Conservation (phyloP, 2,113 vertebrate species). For the Genyomyrus donnyi region DNA sequence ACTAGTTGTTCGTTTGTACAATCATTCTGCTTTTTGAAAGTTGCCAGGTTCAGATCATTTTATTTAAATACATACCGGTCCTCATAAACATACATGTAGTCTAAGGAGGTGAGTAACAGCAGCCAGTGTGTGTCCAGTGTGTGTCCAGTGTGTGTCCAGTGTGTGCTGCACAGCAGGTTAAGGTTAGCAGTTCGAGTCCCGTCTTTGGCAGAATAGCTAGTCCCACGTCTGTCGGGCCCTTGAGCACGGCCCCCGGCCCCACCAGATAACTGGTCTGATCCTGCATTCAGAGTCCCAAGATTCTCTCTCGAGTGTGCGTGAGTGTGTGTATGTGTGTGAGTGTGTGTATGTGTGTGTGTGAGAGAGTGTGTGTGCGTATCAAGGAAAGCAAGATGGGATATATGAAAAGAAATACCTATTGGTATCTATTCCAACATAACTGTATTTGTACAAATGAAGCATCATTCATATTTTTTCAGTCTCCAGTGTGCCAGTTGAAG, state of each 20-base stretch:
- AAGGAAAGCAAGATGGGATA: background rate
- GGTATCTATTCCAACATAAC: background rate
- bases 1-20: background rate
- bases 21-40: background rate
- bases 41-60: background rate
- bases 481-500: background rate
- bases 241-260: background rate
- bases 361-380: no score
- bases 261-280: background rate
- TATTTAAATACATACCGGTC: background rate
- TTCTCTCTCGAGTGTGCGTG: background rate
- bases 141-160: no score
- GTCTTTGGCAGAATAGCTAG: no score
- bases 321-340: background rate
- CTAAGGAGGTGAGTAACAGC: background rate
- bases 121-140: background rate
- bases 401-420: background rate
- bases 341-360: no score
- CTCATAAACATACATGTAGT: background rate
- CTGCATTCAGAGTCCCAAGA: background rate
- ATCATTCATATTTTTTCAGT: background rate
- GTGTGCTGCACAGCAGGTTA: no score
- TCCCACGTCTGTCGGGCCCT: background rate
- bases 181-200: background rate
- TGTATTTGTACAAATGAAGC: background rate